Conservation (phyloP, 2,113 vertebrate species). For the Aix galericulata region DNA sequence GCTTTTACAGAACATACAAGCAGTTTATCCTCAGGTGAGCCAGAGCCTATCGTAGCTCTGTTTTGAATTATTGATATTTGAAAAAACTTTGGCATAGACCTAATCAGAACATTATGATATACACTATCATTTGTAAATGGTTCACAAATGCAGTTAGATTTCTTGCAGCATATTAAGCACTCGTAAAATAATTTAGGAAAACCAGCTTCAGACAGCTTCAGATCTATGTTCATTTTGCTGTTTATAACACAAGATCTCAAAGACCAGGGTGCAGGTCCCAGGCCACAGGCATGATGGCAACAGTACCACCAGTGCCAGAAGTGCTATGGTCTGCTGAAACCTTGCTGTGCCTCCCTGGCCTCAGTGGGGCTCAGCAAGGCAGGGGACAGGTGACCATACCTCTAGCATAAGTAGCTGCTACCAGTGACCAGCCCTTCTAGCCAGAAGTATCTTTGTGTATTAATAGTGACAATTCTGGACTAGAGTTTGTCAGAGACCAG, state of each 20-base stretch:
- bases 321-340: not conserved
- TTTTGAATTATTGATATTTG: not conserved
- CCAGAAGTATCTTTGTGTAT: not conserved
- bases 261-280: too few species aligned
- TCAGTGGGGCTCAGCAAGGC: rapidly evolving
- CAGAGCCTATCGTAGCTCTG: not conserved
- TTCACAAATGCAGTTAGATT: not conserved
- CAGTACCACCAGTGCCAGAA: not conserved
- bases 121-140: not conserved
- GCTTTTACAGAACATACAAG: not conserved
- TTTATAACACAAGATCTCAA: not conserved
- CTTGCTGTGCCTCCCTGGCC: not conserved
- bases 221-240: not conserved
- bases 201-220: not conserved
- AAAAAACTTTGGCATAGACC: not conserved
- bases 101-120: not conserved
- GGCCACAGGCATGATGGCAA: not conserved
- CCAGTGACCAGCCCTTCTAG: not conserved
- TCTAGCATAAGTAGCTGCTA: not conserved
- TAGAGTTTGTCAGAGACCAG: not conserved
- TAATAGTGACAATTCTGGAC: not conserved
- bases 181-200: not conserved
- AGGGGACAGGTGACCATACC: rapidly evolving
- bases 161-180: not conserved
- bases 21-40: not conserved